Evolutionary conservation across 2,113 vertebrate species (phyloP), one percentile per base, ranked within the genome.

Genomic region (Gopherus evgoodei): DNA sequence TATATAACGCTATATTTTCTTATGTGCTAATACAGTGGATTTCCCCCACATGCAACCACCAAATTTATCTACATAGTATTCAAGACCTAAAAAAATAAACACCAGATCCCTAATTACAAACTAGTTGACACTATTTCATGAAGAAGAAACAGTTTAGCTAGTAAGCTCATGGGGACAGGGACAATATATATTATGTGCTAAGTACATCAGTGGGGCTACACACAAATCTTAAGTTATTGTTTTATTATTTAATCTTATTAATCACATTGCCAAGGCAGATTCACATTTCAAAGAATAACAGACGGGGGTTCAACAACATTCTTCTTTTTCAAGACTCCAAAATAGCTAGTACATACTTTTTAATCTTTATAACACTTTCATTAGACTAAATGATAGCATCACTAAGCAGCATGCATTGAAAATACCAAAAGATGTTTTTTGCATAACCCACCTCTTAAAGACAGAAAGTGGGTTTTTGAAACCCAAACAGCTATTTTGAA

Each of bases 401-500:
- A 57, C 31, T 47, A 79, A 91, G 42, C 25, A 72, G 84, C 95
- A 93, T n/a, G 76, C 94, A 96, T 65, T 78, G 83, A 97, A 86
- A 10, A 86, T 13, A 19, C 29, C 53, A 90, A 49, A 84, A 16
- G 35, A 27, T 82, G 62, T n/a, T 88, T 84, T 69, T 75, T 35
- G 57, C 4, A 49, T 56, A 88, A 97, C 98, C 93, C 97, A 99
- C 99, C 99, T 99, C 97, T 99, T 98, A 59, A 98, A 98, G 93
- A 98, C 95, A 62, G 98, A 93, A 50, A 98, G 97, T 11, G 98
- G 96, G 91, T 95, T 98, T 92, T 97, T 98, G 96, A 97, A 97
- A 69, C 97, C 98, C 98, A 95, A 84, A 91, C 98, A 98, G 97
- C 98, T 96, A 97, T 98, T 98, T 57, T 98, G 98, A 94, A 97